Evolutionary conservation across 2,888 invertebrate species (phyloP), one percentile per base, ranked within the genome.

Genomic region (Ernsta delagoae): DNA sequence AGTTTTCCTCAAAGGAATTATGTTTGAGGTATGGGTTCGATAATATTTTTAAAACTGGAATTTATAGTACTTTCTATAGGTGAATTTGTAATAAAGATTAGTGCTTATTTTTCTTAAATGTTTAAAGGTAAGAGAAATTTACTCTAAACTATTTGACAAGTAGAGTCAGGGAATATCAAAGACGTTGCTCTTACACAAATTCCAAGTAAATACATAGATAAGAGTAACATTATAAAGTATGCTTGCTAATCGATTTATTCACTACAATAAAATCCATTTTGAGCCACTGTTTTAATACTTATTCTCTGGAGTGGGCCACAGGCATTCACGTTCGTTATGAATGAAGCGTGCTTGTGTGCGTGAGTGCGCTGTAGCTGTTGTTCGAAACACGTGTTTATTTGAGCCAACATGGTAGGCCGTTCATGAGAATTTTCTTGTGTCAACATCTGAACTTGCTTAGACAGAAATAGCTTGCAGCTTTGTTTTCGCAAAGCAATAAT

Each of bases 391-490:
- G 90, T 92, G 92, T 90, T 90, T 86, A 83, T 88, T 86, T 83
- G 84, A 82, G 76, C 76, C 85, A 85, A 86, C 84, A 85, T 84
- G 88, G 86, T 85, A 87, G 89, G 90, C 91, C 90, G 90, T 90
- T 92, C 88, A 90, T 90, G 91, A 90, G 91, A 92, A 92, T 89
- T 90, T 86, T 88, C 91, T 90, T 89, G 83, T 89, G 89, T 91
- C 91, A 91, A 91, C 91, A 92, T 82, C 81, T 82, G 81, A 84
- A 83, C 81, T 81, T 83, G 83, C 85, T 82, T 83, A 79, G 79
- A 86, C 90, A 87, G 86, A 89, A 91, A 92, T 91, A 92, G 85
- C 86, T 79, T 77, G 85, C 79, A 80, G 87, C 89, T 89, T 90
- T 88, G 87, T 87, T 83, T 84, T 86, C 80, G 89, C 88, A 82